Percentiles rank a stretch among this genome's conserved stretches.
Conservation (phyloP, 1,140 invertebrate species). For the Cepaea nemoralis region DNA sequence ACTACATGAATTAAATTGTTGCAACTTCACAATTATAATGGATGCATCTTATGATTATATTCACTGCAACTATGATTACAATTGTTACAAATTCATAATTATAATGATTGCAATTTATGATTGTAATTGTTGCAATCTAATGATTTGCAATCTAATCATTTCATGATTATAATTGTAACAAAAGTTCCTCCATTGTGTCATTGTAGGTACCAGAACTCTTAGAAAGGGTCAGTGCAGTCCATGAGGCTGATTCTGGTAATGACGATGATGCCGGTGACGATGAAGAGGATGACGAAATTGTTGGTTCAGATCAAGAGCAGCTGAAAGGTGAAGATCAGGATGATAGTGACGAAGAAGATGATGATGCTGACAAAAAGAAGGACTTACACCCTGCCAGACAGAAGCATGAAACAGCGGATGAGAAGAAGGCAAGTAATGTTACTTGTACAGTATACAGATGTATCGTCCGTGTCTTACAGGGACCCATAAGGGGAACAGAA, state of each 20-base stretch:
- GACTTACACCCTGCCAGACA: background rate
- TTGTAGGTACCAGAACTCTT: conserved; percentile 26
- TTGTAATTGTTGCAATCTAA: too few relatives aligned
- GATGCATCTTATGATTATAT: too few relatives aligned
- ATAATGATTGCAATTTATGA: too few relatives aligned
- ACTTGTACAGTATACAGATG: background rate
- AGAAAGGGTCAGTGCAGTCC: background rate
- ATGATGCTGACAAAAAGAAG: background rate
- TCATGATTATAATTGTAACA: too few relatives aligned
- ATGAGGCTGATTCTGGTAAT: background rate
- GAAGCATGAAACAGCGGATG: conserved; percentile 24
- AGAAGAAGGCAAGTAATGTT: conserved; percentile 21
- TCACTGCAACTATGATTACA: too few relatives aligned
- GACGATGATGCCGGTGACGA: conserved; percentile 1
- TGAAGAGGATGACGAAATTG: background rate
- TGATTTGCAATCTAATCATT: too few relatives aligned
- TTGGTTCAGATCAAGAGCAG: background rate
- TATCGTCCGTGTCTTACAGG: background rate
- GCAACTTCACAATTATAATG: too few relatives aligned
- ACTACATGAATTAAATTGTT: too few relatives aligned
- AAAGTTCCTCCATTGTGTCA: background rate
- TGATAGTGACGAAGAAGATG: background rate
- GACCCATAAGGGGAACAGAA: too few relatives aligned
- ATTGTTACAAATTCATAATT: too few relatives aligned
- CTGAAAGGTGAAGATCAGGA: background rate